Percentiles rank a stretch among this genome's conserved stretches.
Evolutionary conservation across 2,113 vertebrate species (phyloP).

Genomic region (Aythya baeri): DNA sequence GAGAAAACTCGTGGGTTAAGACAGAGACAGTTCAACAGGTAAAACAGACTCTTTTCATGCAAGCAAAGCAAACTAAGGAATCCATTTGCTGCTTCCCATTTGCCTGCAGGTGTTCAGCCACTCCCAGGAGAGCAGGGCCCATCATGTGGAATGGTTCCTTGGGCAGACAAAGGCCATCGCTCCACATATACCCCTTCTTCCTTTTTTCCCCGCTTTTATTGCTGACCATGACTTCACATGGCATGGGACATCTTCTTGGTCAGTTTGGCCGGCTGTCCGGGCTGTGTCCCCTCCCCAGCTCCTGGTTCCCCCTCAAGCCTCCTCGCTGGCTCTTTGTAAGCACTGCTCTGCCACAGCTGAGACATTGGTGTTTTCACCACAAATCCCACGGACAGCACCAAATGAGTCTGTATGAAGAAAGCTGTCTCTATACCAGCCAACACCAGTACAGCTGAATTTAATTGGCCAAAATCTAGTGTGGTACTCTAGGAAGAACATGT

Average conservation of each 20-base stretch:
- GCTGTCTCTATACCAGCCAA: background rate
- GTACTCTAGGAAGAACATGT: background rate
- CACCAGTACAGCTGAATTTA: background rate
- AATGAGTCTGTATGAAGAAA: background rate
- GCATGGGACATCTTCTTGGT: background rate
- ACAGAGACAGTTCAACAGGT: background rate
- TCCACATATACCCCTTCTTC: background rate
- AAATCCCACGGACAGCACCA: background rate
- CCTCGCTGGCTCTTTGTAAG: background rate
- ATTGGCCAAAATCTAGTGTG: background rate
- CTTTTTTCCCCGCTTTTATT: background rate
- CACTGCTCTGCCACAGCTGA: background rate
- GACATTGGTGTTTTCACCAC: background rate
- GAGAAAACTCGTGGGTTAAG: background rate
- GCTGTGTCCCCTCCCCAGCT: too few species aligned
- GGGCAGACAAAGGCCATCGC: background rate
- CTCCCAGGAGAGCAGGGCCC: background rate
- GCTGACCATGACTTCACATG: background rate
- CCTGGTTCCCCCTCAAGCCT: background rate
- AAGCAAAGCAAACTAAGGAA: background rate
- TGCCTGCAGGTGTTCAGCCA: background rate
- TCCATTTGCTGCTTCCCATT: background rate
- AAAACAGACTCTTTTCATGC: background rate
- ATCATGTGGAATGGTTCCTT: background rate
- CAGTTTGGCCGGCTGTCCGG: background rate